Base-by-base conservation (phyloP, 2,888 invertebrate genomes). In the Protonemura montana region DNA sequence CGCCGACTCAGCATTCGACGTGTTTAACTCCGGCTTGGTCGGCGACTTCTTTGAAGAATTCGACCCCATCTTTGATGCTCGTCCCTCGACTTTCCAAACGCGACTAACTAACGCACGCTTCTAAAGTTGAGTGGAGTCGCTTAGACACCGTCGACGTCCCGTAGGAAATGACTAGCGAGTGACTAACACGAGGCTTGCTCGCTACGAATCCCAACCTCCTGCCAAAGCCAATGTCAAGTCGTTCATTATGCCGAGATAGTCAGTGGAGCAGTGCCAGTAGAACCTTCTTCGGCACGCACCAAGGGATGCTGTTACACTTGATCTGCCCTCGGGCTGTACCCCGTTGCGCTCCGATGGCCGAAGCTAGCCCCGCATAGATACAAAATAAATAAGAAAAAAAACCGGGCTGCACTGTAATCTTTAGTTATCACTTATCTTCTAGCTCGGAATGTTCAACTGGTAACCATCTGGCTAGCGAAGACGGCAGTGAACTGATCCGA, bases 141-240 rank as follows among this genome's bases (percentile, higher is more conserved):
- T 10, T 59, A 59, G 16, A 21, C 59, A 2, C 3, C 21, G 59
- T 1, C 59, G 16, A 7, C 7, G 59, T 59, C 29, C 29, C 81
- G 30, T n/a, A 81, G 81, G 81, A 81, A 81, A 30, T 81, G 81
- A 81, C 29, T 81, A 26, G 59, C 21, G 59, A 59, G 59, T 78
- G 78, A 78, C 78, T 78, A 27, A 78, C 27, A 26, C 27, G 26
- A 28, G 27, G 13, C 16, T 25, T 5, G 25, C 78, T 27, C 3
- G n/a, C 78, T 78, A 59, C 1, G 6, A 59, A 16, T 59, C 16
- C 59, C 59, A 59, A 21, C 59, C 59, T 59, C 59, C 59, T 59
- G 59, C 59, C 59, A 27, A 81, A 27, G 2, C 30, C 81, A 81
- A 81, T 81, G 81, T 81, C 81, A 81, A 81, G 81, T 81, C 81